Evolutionary conservation across 2,797 vertebrate genomes (phyloP).

Genomic region (Erithacus rubecula): DNA sequence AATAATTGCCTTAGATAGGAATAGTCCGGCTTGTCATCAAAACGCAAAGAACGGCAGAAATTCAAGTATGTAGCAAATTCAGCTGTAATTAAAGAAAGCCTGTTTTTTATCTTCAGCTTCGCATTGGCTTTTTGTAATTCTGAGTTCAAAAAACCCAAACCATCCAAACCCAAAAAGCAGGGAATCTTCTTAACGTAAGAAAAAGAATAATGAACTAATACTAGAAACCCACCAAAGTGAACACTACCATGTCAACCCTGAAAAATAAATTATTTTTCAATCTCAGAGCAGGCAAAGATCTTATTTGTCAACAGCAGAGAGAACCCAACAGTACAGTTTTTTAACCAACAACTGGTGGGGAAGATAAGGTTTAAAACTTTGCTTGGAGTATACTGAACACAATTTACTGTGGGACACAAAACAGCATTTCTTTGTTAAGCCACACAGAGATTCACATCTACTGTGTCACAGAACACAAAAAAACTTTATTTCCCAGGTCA

Average conservation of each 20-base stretch:
- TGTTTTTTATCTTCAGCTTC: neutral
- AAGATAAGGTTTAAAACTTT: neutral
- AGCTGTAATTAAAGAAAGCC: conserved; percentile 74
- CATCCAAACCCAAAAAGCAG: neutral
- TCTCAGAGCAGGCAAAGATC: neutral
- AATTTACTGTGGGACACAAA: neutral
- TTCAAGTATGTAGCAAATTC: conserved; percentile 97
- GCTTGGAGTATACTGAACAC: neutral
- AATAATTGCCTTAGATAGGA: conserved; percentile 93
- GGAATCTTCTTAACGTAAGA: neutral
- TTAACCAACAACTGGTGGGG: fast-evolving
- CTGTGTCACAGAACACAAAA: neutral
- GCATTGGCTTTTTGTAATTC: neutral
- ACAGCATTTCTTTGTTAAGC: neutral
- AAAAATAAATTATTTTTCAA: neutral
- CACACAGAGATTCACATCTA: neutral
- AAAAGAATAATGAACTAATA: neutral
- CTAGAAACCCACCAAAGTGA: neutral
- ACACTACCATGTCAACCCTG: neutral
- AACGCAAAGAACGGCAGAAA: conserved; percentile 93
- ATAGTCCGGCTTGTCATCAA: conserved; percentile 96
- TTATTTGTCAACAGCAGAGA: neutral
- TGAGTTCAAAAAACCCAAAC: neutral
- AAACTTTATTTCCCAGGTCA: neutral
- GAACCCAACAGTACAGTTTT: neutral